A percentile compares a stretch with the other conserved stretches of the same genome.
These are phyloP conservation scores for Hemicentrotus pulcherrimus DNA, from an alignment of 35 echinoderm and acorn worm species.

Conservation along the genomic window DNA sequence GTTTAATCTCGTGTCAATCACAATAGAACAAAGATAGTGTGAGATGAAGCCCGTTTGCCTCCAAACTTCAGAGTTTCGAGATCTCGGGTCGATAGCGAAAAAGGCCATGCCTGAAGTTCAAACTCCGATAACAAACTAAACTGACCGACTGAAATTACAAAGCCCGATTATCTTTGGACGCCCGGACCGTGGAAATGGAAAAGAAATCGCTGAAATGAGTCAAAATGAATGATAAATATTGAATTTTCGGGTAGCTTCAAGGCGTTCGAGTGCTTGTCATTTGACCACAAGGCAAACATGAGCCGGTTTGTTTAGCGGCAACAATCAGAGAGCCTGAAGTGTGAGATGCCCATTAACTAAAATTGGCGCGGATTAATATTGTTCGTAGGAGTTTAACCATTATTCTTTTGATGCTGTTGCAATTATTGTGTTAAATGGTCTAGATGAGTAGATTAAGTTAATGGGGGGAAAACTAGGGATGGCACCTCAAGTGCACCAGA, in stretches of 20 bases:
- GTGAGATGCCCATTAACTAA: background rate
- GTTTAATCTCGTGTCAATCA: background rate
- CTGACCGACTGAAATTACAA: background rate
- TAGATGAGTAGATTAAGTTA: background rate
- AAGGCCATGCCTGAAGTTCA: background rate
- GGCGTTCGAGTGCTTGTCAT: background rate
- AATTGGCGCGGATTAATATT: background rate
- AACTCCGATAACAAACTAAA: background rate
- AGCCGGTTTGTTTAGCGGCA: background rate
- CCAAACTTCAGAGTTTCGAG: background rate
- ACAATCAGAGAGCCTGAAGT: background rate
- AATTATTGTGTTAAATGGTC: background rate
- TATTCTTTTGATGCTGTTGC: background rate
- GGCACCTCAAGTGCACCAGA: background rate
- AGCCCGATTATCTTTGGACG: background rate
- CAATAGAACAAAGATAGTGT: background rate
- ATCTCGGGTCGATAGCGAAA: background rate
- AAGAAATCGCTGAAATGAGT: background rate
- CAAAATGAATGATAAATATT: conserved; percentile 4
- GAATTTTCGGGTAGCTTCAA: background rate
- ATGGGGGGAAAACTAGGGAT: background rate
- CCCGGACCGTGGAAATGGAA: background rate
- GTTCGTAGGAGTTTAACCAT: background rate
- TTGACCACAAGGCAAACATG: background rate
- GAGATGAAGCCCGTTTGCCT: background rate